phyloP scores from a whole-genome alignment of 2,797 vertebrate species.

The Lophotriccus pileatus region DNA sequence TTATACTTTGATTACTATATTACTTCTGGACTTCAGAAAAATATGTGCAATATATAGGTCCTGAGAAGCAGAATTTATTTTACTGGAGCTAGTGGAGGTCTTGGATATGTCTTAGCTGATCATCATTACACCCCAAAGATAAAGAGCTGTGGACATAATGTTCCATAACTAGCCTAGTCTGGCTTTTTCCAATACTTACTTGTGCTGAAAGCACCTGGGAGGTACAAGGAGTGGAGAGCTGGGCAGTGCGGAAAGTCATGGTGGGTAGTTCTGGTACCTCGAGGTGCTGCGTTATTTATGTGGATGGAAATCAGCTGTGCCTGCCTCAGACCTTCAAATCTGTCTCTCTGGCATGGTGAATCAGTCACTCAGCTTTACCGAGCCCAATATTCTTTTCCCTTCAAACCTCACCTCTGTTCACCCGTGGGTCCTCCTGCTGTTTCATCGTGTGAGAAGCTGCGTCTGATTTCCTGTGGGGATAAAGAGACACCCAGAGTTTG shows the following conservation, averaged over 20 bases:
- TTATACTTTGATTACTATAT: neutral
- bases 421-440: neutral
- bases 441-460: neutral
- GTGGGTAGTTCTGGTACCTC: neutral
- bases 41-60: neutral
- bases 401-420: neutral
- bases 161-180: neutral
- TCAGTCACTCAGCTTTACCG: neutral
- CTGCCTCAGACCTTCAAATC: neutral
- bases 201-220: neutral
- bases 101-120: neutral
- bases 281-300: fast-evolving
- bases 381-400: neutral
- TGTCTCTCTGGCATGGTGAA: neutral
- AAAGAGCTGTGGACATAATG: neutral
- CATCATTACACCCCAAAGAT: neutral
- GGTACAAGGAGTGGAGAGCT: neutral
- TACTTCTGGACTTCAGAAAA: neutral
- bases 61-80: neutral
- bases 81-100: fast-evolving
- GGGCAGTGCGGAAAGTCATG: fast-evolving
- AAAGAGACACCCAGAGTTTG: neutral
- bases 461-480: neutral
- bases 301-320: neutral
- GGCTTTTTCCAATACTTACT: neutral